These are phyloP conservation scores for cat (Felis catus) DNA, from an alignment of 2,113 vertebrate genomes.

Conservation along the genomic window DNA sequence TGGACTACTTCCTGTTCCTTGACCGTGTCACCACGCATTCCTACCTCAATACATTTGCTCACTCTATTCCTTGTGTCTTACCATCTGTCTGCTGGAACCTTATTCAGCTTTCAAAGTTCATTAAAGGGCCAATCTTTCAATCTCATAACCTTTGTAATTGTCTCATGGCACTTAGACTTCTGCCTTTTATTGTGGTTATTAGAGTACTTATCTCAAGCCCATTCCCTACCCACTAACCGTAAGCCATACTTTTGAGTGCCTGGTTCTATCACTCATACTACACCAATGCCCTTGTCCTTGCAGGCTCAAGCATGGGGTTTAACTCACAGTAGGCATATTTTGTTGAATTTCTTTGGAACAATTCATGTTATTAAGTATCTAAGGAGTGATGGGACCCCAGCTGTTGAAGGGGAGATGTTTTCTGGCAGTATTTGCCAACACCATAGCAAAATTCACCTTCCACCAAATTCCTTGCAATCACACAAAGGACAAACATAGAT, in stretches of 20 bases:
- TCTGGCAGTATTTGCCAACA: background rate
- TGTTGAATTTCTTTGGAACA: background rate
- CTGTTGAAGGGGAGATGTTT: background rate
- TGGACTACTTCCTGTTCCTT: background rate
- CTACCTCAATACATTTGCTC: background rate
- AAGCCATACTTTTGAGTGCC: background rate
- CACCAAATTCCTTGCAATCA: background rate
- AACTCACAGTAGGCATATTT: background rate
- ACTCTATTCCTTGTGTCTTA: background rate
- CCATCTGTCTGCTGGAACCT: background rate
- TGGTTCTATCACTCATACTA: background rate
- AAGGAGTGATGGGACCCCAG: background rate
- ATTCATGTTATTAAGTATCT: background rate
- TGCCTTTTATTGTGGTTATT: background rate
- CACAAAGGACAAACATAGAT: background rate
- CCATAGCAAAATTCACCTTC: background rate
- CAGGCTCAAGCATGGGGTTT: background rate
- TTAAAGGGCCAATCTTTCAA: background rate
- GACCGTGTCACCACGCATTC: background rate
- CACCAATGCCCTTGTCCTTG: background rate
- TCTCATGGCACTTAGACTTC: background rate
- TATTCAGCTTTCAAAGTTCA: background rate
- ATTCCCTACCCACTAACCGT: background rate
- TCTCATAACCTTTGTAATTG: background rate
- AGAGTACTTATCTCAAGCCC: background rate